A percentile compares a stretch with the other conserved stretches of the same genome.
Evolutionary conservation across 2,113 vertebrate species (phyloP).

Genomic region (Cebidichthys violaceus): DNA sequence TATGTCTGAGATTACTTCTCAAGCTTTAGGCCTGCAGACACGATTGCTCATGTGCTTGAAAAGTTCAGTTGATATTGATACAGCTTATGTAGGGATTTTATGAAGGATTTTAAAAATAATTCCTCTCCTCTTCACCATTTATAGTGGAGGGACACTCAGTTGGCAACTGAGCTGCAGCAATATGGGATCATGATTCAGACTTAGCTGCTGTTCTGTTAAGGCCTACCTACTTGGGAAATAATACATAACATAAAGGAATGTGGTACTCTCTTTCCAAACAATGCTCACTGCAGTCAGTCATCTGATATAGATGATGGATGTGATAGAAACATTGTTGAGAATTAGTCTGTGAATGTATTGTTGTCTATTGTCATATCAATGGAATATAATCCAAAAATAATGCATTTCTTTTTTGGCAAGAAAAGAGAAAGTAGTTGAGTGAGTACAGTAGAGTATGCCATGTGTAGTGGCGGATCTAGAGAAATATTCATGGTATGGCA

Average conservation of each 20-base stretch:
- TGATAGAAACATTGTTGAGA: background rate
- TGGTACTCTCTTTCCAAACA: background rate
- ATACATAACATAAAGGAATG: background rate
- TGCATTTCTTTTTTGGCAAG: background rate
- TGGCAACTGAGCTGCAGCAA: conserved; percentile 3
- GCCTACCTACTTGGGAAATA: background rate
- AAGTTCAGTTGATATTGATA: conserved; percentile 27
- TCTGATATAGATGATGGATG: background rate
- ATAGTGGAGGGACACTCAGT: background rate
- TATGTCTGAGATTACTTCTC: conserved; percentile 8
- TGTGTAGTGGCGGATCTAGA: too few relatives aligned
- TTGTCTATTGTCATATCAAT: background rate
- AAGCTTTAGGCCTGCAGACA: background rate
- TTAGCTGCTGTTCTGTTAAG: background rate
- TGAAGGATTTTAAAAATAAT: conserved; percentile 12
- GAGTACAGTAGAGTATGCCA: background rate
- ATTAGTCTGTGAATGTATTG: too few relatives aligned
- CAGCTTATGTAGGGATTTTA: conserved; percentile 4
- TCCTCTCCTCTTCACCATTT: background rate
- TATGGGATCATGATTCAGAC: background rate
- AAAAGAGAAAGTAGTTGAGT: background rate
- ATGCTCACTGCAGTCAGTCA: background rate
- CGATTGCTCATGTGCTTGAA: background rate
- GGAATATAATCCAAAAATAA: background rate
- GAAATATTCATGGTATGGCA: too few relatives aligned